phyloP scores from a whole-genome alignment of 1,140 invertebrate species.

The Drosophila auraria region DNA sequence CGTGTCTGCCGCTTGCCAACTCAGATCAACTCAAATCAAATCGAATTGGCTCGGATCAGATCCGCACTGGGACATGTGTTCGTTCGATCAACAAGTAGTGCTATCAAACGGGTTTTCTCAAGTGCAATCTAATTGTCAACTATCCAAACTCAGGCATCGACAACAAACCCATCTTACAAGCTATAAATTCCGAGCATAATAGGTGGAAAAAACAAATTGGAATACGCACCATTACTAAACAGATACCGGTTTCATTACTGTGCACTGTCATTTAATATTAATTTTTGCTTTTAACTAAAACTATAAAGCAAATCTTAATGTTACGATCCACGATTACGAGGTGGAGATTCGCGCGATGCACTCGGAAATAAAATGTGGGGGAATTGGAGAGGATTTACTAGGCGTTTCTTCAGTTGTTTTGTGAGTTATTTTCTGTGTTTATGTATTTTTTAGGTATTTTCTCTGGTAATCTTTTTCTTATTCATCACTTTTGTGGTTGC shows the following conservation, averaged over 20 bases:
- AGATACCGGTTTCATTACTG: conserved; percentile 85
- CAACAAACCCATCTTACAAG: conserved; percentile 19
- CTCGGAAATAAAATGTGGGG: conserved; percentile 13
- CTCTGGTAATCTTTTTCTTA: conserved; percentile 5
- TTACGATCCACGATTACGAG: conserved; percentile 32
- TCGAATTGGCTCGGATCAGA: conserved; percentile 6
- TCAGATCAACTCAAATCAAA: conserved; percentile 23
- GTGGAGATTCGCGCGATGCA: conserved; percentile 11
- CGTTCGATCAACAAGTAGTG: conserved; percentile 37
- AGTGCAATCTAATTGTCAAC: conserved; percentile 28
- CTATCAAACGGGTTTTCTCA: conserved; percentile 24
- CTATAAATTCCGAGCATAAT: conserved; percentile 7
- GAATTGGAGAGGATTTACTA: not conserved
- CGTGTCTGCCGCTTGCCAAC: conserved; percentile 24
- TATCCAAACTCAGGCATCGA: conserved; percentile 23
- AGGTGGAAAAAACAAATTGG: conserved; percentile 11
- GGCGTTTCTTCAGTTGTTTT: conserved; percentile 9
- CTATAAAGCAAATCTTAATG: conserved; percentile 63
- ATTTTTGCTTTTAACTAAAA: conserved; percentile 69
- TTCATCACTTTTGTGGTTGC: conserved; percentile 9
- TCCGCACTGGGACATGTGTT: conserved; percentile 21
- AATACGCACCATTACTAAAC: conserved; percentile 85
- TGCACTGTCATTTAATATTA: conserved; percentile 85
- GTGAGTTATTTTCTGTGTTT: not conserved
- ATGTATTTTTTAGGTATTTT: conserved; percentile 8